Evolutionary conservation across 2,797 vertebrate species (phyloP), one percentile per base, ranked within the genome.

Genomic region (Onychomys arenicola): DNA sequence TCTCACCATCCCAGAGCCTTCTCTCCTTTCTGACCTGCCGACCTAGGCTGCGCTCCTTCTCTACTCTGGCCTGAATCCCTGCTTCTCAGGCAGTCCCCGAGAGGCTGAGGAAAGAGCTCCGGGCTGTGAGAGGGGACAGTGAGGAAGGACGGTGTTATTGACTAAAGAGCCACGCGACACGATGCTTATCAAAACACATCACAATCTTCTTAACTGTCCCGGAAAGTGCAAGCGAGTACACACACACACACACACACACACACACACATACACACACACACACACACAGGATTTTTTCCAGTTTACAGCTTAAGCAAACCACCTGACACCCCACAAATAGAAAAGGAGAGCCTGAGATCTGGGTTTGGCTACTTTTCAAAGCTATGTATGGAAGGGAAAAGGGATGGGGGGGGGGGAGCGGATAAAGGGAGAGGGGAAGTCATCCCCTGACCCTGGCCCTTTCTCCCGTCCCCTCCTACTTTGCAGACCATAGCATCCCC

Each of bases 321-420:
- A 84, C 32, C 40, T 75, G 23, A 94, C 71, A 46, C 43, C 46
- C 67, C 55, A 81, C 11, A 84, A 43, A 59, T 19, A 76, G 59
- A 5, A 43, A 69, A 40, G 27, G 67, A 80, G 19, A 93, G 29
- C 78, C 52, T 83, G 75, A 75, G 12, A 65, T 21, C 16, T 21
- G 13, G 5, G 21, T 71, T 93, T 82, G 90, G 65, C 69, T 65
- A 63, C 40, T 49, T 89, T 89, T 55, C 34, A 78, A 91, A 96
- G 49, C 32, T 23, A 0, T n/a, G n/a, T 59, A 63, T 7, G 17
- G 75, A 37, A 19, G 25, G 25, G 40, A 52, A 49, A 17, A 8
- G 3, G 49, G 8, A 5, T 16, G 57, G 32, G 11, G 32, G 21
- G 63, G n/a, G n/a, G n/a, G n/a, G n/a, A n/a, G 12, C n/a, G 77